Percentiles rank a stretch among this genome's conserved stretches.
Conservation (phyloP, 2,888 invertebrate species). For the Ypsolopha scabrella region DNA sequence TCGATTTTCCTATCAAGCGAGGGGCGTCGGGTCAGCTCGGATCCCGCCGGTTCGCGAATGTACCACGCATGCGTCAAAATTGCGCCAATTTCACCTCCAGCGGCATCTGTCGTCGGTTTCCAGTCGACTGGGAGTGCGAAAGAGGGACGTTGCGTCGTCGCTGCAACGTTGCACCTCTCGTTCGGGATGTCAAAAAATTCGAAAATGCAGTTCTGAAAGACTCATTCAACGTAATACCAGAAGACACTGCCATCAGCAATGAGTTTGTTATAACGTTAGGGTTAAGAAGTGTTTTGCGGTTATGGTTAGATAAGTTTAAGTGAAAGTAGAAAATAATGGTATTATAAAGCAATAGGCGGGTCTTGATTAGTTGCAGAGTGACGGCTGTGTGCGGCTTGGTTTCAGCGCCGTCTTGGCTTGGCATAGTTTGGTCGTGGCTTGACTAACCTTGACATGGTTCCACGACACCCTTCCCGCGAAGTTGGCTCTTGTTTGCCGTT, state of each 20-base stretch:
- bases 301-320: too few species aligned
- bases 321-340: too few species aligned
- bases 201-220: conserved; percentile 52
- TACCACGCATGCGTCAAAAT: conserved; percentile 59
- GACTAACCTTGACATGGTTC: conserved; percentile 63
- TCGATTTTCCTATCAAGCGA: conserved; percentile 64
- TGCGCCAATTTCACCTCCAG: conserved; percentile 64
- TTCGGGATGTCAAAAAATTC: conserved; percentile 47
- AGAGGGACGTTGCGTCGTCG: conserved; percentile 55
- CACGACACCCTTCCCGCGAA: conserved; percentile 45
- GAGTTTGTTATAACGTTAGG: too few species aligned
- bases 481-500: conserved; percentile 47
- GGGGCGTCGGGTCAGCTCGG: conserved; percentile 56
- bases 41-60: conserved; percentile 51
- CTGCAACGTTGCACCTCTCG: conserved; percentile 28
- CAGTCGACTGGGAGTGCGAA: conserved; percentile 43
- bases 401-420: conserved; percentile 27
- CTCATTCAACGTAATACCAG: too few species aligned
- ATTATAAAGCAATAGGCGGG: not conserved
- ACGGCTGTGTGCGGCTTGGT: conserved; percentile 19
- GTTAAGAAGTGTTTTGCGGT: too few species aligned
- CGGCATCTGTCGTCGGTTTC: conserved; percentile 56
- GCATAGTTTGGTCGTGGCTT: conserved; percentile 41
- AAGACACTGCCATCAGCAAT: too few species aligned
- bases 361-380: conserved; percentile 12